Evolutionary conservation across 2,888 invertebrate genomes (phyloP), one percentile per base, ranked within the genome.

Genomic region (Rhamphomyia laevipes): DNA sequence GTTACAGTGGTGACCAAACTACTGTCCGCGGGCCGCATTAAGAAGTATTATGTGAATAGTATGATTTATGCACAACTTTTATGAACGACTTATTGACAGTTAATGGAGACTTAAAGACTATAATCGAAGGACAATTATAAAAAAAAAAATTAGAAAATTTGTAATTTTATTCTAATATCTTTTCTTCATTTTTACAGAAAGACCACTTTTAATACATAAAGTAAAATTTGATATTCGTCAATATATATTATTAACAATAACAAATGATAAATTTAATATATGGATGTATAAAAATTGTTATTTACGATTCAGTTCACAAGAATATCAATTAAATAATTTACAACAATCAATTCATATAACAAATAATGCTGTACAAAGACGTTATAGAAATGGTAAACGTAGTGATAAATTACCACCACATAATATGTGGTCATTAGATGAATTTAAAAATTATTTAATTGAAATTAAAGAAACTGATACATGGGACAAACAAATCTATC

Each of bases 201-300:
- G 83, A 43, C 92, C 92, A 1, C 66, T 90, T 43, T 68, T 93
- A 42, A 80, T 93, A 38, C 77, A 87, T 64, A 81, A 84, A 52
- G 90, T 89, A 1, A 93, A 93, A 72, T 93, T 93, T 64, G 92
- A 93, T 63, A 89, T 93, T 54, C 77, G 92, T 10, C 88, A 90
- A 68, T 93, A 91, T 78, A 90, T 90, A 67, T 69, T 93, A 46
- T 50, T 68, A 4, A 82, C 90, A 1, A 87, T 68, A 10, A 54
- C 86, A 38, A 83, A 81, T 57, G 78, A 77, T 56, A 86, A 86
- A 0, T 72, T 92, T 45, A 82, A 83, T 1, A 80, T 93, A 60
- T 93, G 90, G 88, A 81, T 89, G 71, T 93, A 91, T 68, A 82
- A 77, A 59, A 81, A 88, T 60, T 86, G 87, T 61, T 89, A 93